Evolutionary conservation across 2,113 vertebrate species (phyloP), one percentile per base, ranked within the genome.

Genomic region (Phocoena phocoena): DNA sequence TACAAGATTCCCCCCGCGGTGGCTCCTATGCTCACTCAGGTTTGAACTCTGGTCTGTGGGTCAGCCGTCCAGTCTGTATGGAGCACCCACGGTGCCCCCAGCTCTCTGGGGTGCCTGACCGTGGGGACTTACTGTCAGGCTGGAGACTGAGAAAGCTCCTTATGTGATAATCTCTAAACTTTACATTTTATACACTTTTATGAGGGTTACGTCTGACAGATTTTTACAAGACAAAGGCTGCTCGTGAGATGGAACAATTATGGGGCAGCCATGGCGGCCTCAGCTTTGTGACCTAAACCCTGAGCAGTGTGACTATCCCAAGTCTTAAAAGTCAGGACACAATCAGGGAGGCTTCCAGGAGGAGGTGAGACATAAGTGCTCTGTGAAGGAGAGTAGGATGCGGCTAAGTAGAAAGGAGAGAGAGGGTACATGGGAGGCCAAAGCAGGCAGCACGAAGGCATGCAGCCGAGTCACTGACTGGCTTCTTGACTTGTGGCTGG

Each of bases 1-100:
- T 5, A 26, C 25, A 28, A 23, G 36, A 55, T 26, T 26, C 20
- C 6, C 58, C 58, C 20, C 2, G 8, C 58, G 10, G 71, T 0
- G 3, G 58, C 14, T 31, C 7, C 0, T 17, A 6, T 15, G 31
- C n/a, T 4, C 2, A 2, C 4, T 17, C 14, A 63, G 18, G 38
- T 41, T 36, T 71, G 38, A 25, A 10, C 38, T 10, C 44, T 18
- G 8, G 5, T 18, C 55, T 71, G 17, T 55, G 2, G 73, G 3
- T 12, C 17, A 36, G 38, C 53, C 23, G 0, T 23, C 88, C 74
- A 6, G 25, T 73, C 33, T 47, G 3, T 62, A 6, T 17, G 8
- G 38, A 47, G 60, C 41, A 23, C 11, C 18, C 3, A 1, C 14
- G 6, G 31, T 4, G 53, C 79, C 41, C 53, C 88, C 36, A 2